Evolutionary conservation across 2,113 vertebrate species (phyloP), one percentile per base, ranked within the genome.

Genomic region (Trematocara macrostoma): DNA sequence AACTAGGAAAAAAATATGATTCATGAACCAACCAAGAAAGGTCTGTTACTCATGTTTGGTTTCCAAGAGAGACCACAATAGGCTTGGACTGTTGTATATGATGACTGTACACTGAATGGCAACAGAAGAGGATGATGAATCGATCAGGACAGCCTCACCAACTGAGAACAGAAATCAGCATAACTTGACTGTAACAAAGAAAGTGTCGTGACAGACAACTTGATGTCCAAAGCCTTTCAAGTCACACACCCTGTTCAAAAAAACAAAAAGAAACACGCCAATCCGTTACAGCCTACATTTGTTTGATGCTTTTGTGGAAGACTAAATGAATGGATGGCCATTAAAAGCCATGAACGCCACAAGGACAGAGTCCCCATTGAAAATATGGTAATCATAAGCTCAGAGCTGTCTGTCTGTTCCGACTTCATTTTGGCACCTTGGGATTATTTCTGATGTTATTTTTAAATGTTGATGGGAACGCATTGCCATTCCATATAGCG

Each of bases 341-440:
- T 74, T 56, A 81, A 89, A 78, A 84, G 52, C 82, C 64, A 16
- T 2, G 78, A 57, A 79, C 15, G 12, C 79, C 20, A 18, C 38
- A 20, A 52, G 81, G 42, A 80, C 35, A 20, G 53, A 82, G 45
- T 51, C 18, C 40, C 74, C 23, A 61, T 61, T 84, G 49, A 90
- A 85, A 86, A 85, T 79, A 92, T 88, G 89, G 51, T 79, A 84
- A 92, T 91, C 47, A 31, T 53, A 71, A 86, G 2, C 83, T 49
- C 40, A 2, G 18, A 3, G 26, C 34, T 20, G 35, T 83, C 83
- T 74, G 38, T 85, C 15, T 79, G 59, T 85, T 83, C 38, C 20
- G 8, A 67, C 78, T 91, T 86, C n/a, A 29, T 40, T 52, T 80
- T 47, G 11, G 2, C 34, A 11, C 10, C 23, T 23, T 38, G 26